Base-by-base conservation (phyloP, 2,113 vertebrate species). In the Hippocampus abdominalis region DNA sequence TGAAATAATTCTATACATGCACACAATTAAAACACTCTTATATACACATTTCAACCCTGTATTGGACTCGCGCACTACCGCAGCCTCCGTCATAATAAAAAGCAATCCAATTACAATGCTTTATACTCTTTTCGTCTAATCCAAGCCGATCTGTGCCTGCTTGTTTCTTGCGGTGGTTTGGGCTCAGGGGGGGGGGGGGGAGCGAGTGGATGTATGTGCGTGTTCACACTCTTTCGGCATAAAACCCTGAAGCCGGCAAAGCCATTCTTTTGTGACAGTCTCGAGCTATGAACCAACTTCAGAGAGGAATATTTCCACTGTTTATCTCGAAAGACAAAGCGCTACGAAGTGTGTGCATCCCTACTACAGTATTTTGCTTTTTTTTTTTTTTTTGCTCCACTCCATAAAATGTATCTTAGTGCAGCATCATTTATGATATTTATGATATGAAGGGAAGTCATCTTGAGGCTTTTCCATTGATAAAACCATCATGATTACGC, bases 1-100 rank as follows among this genome's bases (percentile, higher is more conserved):
- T 72, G 74, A 73, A 66, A 77, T 81, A 84, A 71, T 83, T 27
- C 77, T 82, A 73, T 77, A 82, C 75, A 81, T 79, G 54, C 54
- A 74, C 74, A 83, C 65, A 72, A 65, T 80, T 81, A 80, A 83
- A 83, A 80, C 77, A 70, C 78, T 86, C 81, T 81, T 88, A 86
- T 88, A 49, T 85, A 88, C 87, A 89, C 69, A 8, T 63, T 66
- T 80, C 75, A 76, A 74, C 66, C 76, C 64, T 40, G 51, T 4
- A 80, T 72, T 78, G 69, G 23, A 75, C 71, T 72, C 78, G 64
- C 75, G 73, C 64, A 49, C 69, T 65, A 67, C 78, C 61, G 64
- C 74, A 54, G 21, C 42, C 36, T 53, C 72, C 59, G 69, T 32
- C 60, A 71, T 66, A 40, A 59, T 11, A 74, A 70, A 72, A 64